Base-by-base conservation (phyloP, 1,140 invertebrate genomes). In the Drosophila oshimai region DNA sequence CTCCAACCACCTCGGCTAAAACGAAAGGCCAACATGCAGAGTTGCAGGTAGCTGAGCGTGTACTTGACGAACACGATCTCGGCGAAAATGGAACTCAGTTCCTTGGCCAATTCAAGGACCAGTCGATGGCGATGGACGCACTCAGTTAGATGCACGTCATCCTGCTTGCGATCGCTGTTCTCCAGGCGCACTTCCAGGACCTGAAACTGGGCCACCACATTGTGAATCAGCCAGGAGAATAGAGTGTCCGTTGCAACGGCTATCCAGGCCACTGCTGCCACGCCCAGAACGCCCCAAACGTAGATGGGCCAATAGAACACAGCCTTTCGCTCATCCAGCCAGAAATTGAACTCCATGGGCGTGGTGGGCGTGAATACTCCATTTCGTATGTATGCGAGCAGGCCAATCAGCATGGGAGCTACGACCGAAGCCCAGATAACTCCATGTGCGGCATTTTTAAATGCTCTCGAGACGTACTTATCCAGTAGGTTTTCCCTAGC, bases 31-130 rank as follows among this genome's bases (percentile, higher is more conserved):
- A 77, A 12, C 50, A 60, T 74, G 39, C 77, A 74, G 31, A 83
- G 45, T 37, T 81, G 79, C 31, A 83, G 47, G 12, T 68, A 77
- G 18, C 77, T 81, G 0, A 81, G 54, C 15, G 45, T 70, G 28
- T 81, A 81, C 20, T 83, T 74, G 5, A 83, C 61, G 18, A 83
- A 81, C 0, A 76, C 37, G 13, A 83, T 76, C 13, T 64, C 68
- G 0, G 68, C 58, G 22, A 58, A 83, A 17, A 76, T 67, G 3
- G 51, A 24, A 39, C 50, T 76, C 1, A 83, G 29, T 7, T 81
- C 51, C 2, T 33, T 4, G 3, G 69, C 54, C 42, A 81, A 29
- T 1, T 73, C 33, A 1, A 81, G 37, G 5, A 57, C 73, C 39
- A 68, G 2, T n/a, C 62, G 39, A 31, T 83, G 77, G 10, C 28